A percentile compares a stretch with the other conserved stretches of the same genome.
phyloP scores from a whole-genome alignment of 2,113 vertebrate species.

The Promerops cafer region DNA sequence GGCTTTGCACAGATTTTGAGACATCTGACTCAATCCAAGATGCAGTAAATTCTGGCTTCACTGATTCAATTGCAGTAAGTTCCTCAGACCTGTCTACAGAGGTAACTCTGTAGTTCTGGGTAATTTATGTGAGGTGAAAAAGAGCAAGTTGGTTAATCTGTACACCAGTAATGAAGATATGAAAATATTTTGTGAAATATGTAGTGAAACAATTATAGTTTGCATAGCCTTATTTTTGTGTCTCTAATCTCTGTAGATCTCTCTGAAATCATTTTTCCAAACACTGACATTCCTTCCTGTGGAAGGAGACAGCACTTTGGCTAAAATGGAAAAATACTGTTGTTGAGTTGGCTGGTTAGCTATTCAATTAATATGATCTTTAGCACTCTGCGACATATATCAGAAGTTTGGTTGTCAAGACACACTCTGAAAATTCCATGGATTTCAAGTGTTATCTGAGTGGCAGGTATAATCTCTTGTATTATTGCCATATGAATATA shows the following conservation, averaged over 20 bases:
- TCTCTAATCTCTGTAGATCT: neutral
- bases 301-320: neutral
- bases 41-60: neutral
- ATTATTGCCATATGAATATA: neutral
- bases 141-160: neutral
- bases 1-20: neutral
- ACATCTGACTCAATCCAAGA: neutral
- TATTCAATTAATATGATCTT: neutral
- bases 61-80: too few relatives aligned
- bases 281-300: neutral
- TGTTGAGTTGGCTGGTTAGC: neutral
- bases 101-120: neutral
- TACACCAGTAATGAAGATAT: neutral
- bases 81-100: neutral
- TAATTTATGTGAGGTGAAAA: neutral
- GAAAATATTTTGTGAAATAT: neutral
- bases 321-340: slow-evolving; percentile 10
- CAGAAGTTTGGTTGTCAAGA: neutral
- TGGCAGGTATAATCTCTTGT: neutral
- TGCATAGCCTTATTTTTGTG: neutral
- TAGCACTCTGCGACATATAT: neutral
- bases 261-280: neutral
- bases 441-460: neutral
- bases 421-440: neutral
- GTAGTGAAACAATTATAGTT: neutral